Base-by-base conservation (phyloP, 2,888 invertebrate species). In the Lepas anatifera region DNA sequence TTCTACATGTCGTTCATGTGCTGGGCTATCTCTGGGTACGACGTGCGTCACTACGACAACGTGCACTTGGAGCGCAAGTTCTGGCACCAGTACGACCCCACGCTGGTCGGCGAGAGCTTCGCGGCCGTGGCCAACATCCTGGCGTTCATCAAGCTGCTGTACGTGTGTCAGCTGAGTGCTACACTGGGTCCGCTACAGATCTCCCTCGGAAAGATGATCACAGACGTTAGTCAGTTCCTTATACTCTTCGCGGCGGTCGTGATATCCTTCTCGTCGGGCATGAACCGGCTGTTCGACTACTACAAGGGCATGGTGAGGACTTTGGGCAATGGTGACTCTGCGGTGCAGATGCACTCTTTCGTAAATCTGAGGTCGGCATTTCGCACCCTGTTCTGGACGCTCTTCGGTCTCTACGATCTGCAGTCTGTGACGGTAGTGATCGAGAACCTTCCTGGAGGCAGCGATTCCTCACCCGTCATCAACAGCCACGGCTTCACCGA, bases 351-450 rank as follows among this genome's bases (percentile, higher is more conserved):
- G 7, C 86, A 85, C 0, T 74, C 75, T 25, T 87, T 87, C 76
- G 83, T 85, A 13, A 83, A 84, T 75, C 82, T 87, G 64, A 73
- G 79, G 7, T 81, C 84, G 22, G 85, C 87, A 0, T 75, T 87
- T 67, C 85, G 85, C 75, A 87, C 87, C 0, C 81, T 87, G 69
- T 88, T 88, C 77, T 88, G 88, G 88, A 86, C 86, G 0, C 78
- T 88, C 35, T 87, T 88, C 75, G 86, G 87, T 75, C 86, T 87
- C 86, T 83, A 86, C 0, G 84, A 86, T 0, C 78, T 86, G 71
- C 85, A 86, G 75, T 85, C 85, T 41, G 87, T 85, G 0, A 86
- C 87, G 74, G 86, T 87, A 18, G 81, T 88, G 16, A 83, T 87
- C 39, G 85, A 85, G 75, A 87, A 87, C 76, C 77, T 84, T 35